Percentiles rank a stretch among this genome's conserved stretches.
phyloP scores from a whole-genome alignment of 2,113 vertebrate genomes.

The Phoenicopterus ruber region DNA sequence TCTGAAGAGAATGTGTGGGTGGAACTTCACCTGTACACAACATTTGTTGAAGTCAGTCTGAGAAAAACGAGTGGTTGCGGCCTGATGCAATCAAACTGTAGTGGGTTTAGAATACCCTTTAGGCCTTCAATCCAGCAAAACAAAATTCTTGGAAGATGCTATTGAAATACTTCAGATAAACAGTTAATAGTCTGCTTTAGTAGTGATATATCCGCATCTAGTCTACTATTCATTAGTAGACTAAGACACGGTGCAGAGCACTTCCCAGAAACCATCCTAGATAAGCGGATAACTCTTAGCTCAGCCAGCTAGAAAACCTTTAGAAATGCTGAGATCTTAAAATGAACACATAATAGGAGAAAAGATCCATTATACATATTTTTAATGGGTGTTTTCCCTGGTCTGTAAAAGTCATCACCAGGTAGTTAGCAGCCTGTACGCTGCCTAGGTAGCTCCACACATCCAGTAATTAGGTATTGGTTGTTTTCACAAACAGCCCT shows the following conservation, averaged over 20 bases:
- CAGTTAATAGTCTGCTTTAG: background rate
- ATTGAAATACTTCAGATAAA: background rate
- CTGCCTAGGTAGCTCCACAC: background rate
- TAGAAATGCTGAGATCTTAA: background rate
- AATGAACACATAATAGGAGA: background rate
- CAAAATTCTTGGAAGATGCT: background rate
- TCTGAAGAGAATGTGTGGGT: background rate
- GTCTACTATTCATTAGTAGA: background rate
- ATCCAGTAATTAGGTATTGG: background rate
- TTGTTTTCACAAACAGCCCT: background rate
- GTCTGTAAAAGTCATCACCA: background rate
- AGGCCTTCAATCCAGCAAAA: background rate
- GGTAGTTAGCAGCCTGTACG: background rate
- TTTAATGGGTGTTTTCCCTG: background rate
- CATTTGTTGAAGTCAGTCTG: background rate
- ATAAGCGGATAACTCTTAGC: background rate
- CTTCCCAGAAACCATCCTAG: background rate
- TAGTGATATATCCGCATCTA: background rate
- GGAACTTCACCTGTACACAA: background rate
- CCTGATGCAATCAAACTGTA: background rate
- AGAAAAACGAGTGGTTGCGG: background rate
- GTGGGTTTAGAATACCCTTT: background rate
- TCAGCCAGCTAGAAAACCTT: background rate
- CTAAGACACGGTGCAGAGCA: background rate
- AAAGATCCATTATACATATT: background rate